Base-by-base conservation (phyloP, 1,140 invertebrate genomes). In the Drosophila serrata region DNA sequence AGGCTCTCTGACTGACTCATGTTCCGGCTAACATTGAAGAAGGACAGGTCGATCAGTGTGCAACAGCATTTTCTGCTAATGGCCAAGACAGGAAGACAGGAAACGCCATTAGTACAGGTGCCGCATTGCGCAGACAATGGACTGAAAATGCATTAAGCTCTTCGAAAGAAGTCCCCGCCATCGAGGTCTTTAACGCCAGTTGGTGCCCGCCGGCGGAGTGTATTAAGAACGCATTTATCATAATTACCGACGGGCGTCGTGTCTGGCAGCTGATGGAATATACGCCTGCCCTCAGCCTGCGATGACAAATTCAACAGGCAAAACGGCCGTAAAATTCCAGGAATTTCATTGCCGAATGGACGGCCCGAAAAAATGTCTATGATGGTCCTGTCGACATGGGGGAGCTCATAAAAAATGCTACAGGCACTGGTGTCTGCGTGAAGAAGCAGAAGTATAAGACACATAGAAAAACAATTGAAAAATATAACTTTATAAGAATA, bases 151-250 rank as follows among this genome's bases (percentile, higher is more conserved):
- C 82, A 88, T 86, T 87, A 86, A 75, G 42, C 37, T 37, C 40
- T 61, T 33, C 49, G 37, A 48, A 68, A 56, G 46, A 68, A 49
- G 43, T 24, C n/a, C 15, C 24, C 35, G 42, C 31, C 46, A 37
- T 45, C 33, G 42, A 56, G 39, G 55, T 48, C 72, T 60, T 42
- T 45, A 59, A 69, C 57, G 74, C 68, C 73, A 68, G 60, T 37
- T 24, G 48, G 24, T 35, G 5, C 39, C 37, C n/a, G 24, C 33
- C 65, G 17, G 35, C 60, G 22, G 58, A 76, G 56, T 88, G 76
- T 87, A 88, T 87, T 88, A 87, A 70, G 53, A 72, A 77, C 72
- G 61, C 80, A 88, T 87, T 87, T 84, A 87, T 87, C 82, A 87
- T 88, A 87, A 87, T 87, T 88, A 87, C 79, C 60, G 64, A 42